Evolutionary conservation across 2,113 vertebrate genomes (phyloP), one percentile per base, ranked within the genome.

Genomic region (Carassius auratus): DNA sequence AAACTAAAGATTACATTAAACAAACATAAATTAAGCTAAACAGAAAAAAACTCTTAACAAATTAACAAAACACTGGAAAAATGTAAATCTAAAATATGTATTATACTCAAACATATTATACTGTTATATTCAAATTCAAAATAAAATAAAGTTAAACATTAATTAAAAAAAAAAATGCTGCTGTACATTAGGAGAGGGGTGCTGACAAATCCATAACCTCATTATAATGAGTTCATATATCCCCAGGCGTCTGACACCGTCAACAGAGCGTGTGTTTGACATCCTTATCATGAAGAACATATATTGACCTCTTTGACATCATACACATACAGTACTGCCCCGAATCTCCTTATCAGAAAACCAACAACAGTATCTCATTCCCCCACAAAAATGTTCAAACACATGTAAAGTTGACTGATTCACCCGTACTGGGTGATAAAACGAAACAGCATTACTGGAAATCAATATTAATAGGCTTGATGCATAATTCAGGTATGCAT

Each of bases 401-500:
- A 55, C 52, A 84, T 87, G 81, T 88, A 81, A 76, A 55, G 84
- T 30, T 87, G 61, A 83, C 48, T 81, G 55, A 88, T 81, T 73
- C 81, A 90, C 86, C 78, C 21, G 5, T 19, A 38, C 71, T 33
- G 50, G 85, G 81, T 84, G 84, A 82, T 76, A 36, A 86, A 84
- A 85, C 23, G 19, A 85, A 77, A 55, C 61, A 61, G 59, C 62
- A 59, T 76, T 76, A 14, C 83, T 85, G 42, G 5, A 85, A 76
- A 90, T 91, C 76, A 86, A 84, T 90, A 81, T 93, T 92, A 92
- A 92, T 86, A 73, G 71, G 59, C 64, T 84, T 83, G 14, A 85
- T 93, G 89, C 87, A 93, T 93, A 88, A 92, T 93, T 91, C 88
- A 93, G 14, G 13, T 38, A 33, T 76, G 76, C 73, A 88, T 92